These are phyloP conservation scores for Capitulum mitella DNA, from an alignment of 2,888 invertebrate species.

Conservation along the genomic window DNA sequence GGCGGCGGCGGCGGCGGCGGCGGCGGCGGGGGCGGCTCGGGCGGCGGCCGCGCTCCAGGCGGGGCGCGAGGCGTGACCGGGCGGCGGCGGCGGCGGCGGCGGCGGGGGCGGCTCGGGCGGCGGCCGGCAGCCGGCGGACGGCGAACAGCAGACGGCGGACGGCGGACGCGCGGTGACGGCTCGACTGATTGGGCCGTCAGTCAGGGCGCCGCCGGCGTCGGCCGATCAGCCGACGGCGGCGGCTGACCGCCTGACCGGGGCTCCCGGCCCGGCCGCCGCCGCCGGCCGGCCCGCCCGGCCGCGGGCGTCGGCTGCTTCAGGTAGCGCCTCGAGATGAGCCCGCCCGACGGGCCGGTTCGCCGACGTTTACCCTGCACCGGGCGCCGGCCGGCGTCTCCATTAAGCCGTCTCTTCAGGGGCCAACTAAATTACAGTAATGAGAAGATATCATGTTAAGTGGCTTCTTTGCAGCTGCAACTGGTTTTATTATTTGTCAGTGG, in stretches of 20 bases:
- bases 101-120: not conserved
- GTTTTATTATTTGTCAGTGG: not conserved
- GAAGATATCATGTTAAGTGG: slow-evolving; percentile 13
- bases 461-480: not conserved
- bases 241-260: not conserved
- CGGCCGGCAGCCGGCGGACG: not conserved
- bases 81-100: too few species aligned
- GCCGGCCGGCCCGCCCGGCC: too few species aligned
- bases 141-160: too few species aligned
- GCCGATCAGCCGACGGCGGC: not conserved
- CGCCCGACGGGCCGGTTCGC: too few species aligned
- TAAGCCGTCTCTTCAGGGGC: not conserved
- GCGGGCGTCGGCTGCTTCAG: too few species aligned
- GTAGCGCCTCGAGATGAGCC: too few species aligned
- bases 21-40: not conserved
- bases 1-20: not conserved
- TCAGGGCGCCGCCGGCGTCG: not conserved
- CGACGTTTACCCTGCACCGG: not conserved
- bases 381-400: not conserved
- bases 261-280: not conserved
- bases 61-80: too few species aligned
- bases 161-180: not conserved
- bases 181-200: not conserved
- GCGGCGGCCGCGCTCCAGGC: too few species aligned
- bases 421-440: slow-evolving; percentile 6